Percentiles rank a stretch among this genome's conserved stretches.
Evolutionary conservation across 35 echinoderm and acorn worm species (phyloP).

Genomic region (Patiria miniata): DNA sequence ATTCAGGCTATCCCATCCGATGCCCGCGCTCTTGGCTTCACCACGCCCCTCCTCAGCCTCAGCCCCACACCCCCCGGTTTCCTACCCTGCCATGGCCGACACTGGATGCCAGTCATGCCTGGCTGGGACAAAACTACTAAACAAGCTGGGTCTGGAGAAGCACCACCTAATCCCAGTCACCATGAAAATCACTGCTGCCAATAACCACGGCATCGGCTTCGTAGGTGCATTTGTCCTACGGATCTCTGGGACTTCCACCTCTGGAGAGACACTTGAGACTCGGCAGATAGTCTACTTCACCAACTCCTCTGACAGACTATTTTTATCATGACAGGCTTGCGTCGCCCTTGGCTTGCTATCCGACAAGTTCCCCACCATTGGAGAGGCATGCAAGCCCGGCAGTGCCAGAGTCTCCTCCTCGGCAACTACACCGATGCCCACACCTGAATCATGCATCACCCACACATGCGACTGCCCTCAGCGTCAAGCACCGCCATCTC

Average conservation of each 20-base stretch:
- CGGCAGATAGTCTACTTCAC: slow-evolving; percentile 42
- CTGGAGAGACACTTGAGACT: not conserved
- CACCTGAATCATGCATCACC: too few relatives aligned
- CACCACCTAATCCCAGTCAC: slow-evolving; percentile 51
- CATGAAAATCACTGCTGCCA: slow-evolving; percentile 54
- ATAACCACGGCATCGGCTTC: slow-evolving; percentile 34
- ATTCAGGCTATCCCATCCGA: slow-evolving; percentile 24
- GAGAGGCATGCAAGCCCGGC: not conserved
- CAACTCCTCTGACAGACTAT: slow-evolving; percentile 32
- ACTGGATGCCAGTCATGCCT: slow-evolving; percentile 49
- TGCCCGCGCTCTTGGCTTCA: slow-evolving; percentile 15
- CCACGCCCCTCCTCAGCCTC: not conserved
- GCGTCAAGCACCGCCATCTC: slow-evolving; percentile 26
- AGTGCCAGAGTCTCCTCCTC: not conserved
- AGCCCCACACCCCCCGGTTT: not conserved
- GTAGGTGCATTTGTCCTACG: slow-evolving; percentile 28
- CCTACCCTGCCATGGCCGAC: slow-evolving; percentile 47
- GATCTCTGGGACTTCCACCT: slow-evolving; percentile 1
- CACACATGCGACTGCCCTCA: slow-evolving; percentile 36
- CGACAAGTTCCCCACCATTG: slow-evolving; percentile 36
- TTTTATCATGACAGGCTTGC: slow-evolving; percentile 40
- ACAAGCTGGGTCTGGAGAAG: slow-evolving; percentile 17
- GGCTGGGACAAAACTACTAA: not conserved
- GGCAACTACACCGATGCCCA: not conserved
- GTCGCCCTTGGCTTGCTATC: slow-evolving; percentile 51